phyloP scores from a whole-genome alignment of 1,140 invertebrate species.

The Drosophila funebris region DNA sequence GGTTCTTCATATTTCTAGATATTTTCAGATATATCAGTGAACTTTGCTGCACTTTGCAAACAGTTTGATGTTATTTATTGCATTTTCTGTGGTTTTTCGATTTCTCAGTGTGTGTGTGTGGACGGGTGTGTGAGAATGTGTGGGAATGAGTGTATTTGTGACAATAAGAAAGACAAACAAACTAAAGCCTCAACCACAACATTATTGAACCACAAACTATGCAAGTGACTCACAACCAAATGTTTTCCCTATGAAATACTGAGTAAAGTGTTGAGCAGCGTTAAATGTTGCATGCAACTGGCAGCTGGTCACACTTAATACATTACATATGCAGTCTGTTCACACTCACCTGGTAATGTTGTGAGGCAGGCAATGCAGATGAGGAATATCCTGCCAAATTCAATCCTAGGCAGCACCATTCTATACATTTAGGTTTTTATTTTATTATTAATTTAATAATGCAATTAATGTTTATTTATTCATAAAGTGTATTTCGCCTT shows the following conservation, averaged over 20 bases:
- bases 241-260: not conserved
- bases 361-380: slow-evolving; percentile 52
- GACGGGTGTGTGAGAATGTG: not conserved
- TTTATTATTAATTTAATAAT: slow-evolving; percentile 19
- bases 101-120: not conserved
- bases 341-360: slow-evolving; percentile 63
- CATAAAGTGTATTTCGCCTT: slow-evolving; percentile 16
- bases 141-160: not conserved
- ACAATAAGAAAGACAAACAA: not conserved
- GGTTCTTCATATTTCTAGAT: slow-evolving; percentile 14
- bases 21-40: not conserved
- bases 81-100: slow-evolving; percentile 27
- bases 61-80: slow-evolving; percentile 27
- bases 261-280: not conserved
- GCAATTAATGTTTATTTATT: slow-evolving; percentile 37
- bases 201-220: slow-evolving; percentile 55
- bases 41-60: not conserved
- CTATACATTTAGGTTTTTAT: slow-evolving; percentile 7
- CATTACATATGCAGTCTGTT: not conserved
- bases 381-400: slow-evolving; percentile 47
- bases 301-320: slow-evolving; percentile 1
- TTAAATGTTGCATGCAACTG: not conserved
- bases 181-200: slow-evolving; percentile 38
- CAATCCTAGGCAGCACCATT: slow-evolving; percentile 44
- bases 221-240: not conserved